These are phyloP conservation scores for Ceriagrion tenellum DNA, from an alignment of 2,888 invertebrate species.

Conservation along the genomic window DNA sequence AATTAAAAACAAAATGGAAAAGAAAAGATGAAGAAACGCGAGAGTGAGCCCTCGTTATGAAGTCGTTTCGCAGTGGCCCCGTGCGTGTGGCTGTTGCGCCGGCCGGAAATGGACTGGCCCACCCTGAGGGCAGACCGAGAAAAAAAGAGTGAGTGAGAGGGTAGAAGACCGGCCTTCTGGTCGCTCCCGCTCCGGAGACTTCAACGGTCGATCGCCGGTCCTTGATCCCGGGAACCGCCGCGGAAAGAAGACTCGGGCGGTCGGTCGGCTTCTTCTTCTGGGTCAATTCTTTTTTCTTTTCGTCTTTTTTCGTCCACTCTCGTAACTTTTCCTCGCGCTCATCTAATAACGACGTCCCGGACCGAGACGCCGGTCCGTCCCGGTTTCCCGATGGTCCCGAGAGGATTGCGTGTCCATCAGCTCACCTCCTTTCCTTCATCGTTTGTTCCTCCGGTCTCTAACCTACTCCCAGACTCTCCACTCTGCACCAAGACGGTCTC, in stretches of 20 bases:
- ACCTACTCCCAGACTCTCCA: background rate
- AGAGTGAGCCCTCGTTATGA: background rate
- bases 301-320: no score
- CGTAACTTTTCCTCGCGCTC: no score
- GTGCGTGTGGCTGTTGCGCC: background rate
- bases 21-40: background rate
- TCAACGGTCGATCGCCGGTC: no score
- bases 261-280: no score
- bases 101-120: conserved; percentile 1
- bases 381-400: no score
- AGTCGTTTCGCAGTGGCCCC: background rate
- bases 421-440: background rate
- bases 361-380: no score
- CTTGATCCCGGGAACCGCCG: no score
- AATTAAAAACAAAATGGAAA: background rate
- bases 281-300: no score
- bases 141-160: background rate
- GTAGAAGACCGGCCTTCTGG: background rate
- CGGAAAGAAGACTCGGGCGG: no score
- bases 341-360: no score
- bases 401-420: background rate
- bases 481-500: background rate
- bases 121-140: background rate
- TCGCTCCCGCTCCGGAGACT: no score
- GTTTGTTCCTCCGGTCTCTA: background rate